Base-by-base conservation (phyloP, 2,888 invertebrate species). In the Drosophila diplacantha region DNA sequence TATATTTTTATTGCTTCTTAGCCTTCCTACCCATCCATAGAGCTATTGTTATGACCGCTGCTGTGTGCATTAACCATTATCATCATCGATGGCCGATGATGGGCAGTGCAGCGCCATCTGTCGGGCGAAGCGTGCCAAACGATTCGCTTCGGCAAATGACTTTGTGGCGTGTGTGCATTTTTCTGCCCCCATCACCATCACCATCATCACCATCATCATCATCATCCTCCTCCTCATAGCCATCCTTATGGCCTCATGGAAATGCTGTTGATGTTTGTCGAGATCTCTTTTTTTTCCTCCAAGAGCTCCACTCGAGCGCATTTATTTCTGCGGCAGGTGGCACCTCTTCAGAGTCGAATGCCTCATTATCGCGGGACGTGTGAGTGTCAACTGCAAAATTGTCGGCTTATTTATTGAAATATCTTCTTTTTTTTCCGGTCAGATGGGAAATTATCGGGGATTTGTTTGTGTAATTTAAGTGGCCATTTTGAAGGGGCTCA, bases 31-130 rank as follows among this genome's bases (percentile, higher is more conserved):
- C 14, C 8, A 26, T 12, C 2, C 6, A 18, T 8, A 8, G 3
- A 14, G 8, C 18, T 44, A 18, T 44, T 29, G 2, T 44, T 18
- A 1, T 44, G 8, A 18, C 44, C 44, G 7, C 29, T 18, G 14
- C 18, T 44, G 44, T 44, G 8, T 5, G 18, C 29, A 2, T 18
- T 49, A 38, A 37, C 29, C 24, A 22, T 16, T 47, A 39, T 62
- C 65, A 65, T 74, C 73, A 71, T 52, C 62, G 69, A 81, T 74
- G 64, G 71, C 63, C 59, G 50, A 61, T 59, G 67, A 75, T 62
- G 68, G 51, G 67, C 54, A 50, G 61, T 41, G 39, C 69, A 75
- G 65, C 67, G 73, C 69, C 78, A 77, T 73, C 81, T 83, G 74
- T 55, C 52, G 68, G 43, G 35, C 57, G 52, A 35, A 58, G 61